phyloP scores from a whole-genome alignment of 2,113 vertebrate genomes.

The Guaruba guarouba region DNA sequence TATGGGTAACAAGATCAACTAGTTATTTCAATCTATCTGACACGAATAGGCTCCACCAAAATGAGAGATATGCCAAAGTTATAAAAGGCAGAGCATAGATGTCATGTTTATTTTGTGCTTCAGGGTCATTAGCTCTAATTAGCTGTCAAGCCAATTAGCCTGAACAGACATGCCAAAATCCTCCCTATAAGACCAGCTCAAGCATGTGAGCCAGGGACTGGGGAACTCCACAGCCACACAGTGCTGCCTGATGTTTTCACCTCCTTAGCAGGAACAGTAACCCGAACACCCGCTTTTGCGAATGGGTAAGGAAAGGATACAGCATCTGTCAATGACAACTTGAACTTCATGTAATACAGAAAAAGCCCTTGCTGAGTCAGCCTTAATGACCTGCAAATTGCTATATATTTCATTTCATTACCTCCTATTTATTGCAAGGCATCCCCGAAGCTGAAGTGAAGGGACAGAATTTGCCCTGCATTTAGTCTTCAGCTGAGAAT shows the following conservation, averaged over 20 bases:
- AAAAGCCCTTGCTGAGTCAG: not conserved
- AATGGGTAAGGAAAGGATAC: accelerated
- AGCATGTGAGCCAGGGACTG: not conserved
- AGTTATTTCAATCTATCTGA: not conserved
- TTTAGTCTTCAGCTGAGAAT: not conserved
- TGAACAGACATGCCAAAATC: not conserved
- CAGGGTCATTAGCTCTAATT: not conserved
- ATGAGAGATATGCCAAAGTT: not conserved
- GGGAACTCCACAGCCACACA: accelerated
- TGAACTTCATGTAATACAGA: not conserved
- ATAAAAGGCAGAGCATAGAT: not conserved
- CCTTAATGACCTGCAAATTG: not conserved
- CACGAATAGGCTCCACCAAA: conserved; percentile 3
- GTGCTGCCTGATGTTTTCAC: not conserved
- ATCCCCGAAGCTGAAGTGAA: not conserved
- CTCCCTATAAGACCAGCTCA: not conserved
- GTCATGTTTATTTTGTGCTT: conserved; percentile 37
- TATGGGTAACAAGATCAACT: conserved; percentile 6
- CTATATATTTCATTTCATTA: not conserved
- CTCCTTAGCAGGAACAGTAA: not conserved
- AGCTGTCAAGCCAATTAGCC: conserved; percentile 38
- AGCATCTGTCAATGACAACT: not conserved
- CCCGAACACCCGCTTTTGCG: not conserved
- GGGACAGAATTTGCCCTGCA: not conserved
- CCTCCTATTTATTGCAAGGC: not conserved